A percentile compares a stretch with the other conserved stretches of the same genome.
Conservation (phyloP, 2,113 vertebrate genomes). For the Coracopsis vasa region DNA sequence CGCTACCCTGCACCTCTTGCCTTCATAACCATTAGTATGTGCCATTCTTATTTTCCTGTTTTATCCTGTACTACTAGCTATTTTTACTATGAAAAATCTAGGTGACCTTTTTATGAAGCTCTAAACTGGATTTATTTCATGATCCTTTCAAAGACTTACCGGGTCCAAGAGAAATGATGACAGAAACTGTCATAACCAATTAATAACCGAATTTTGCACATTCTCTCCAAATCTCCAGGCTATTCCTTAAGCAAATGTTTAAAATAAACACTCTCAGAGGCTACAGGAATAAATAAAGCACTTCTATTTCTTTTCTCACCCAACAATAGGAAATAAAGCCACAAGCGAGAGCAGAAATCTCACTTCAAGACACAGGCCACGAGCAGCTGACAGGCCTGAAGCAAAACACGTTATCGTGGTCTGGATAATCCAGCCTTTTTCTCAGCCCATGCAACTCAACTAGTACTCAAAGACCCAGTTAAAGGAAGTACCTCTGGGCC, state of each 20-base stretch:
- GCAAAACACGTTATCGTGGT: background rate
- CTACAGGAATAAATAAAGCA: background rate
- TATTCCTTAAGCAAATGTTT: background rate
- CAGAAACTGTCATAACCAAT: background rate
- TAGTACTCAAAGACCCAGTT: background rate
- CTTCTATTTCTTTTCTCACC: background rate
- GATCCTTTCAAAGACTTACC: background rate
- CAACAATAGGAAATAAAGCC: background rate
- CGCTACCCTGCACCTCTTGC: background rate
- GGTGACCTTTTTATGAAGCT: background rate
- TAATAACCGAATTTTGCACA: background rate
- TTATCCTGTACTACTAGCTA: background rate
- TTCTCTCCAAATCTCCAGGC: background rate
- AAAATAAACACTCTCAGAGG: background rate
- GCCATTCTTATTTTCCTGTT: background rate
- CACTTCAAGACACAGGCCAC: background rate
- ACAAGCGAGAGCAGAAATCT: background rate
- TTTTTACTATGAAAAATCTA: background rate
- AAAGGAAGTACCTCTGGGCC: background rate
- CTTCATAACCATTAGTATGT: background rate
- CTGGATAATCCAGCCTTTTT: background rate
- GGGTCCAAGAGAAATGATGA: background rate
- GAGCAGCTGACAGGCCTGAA: background rate
- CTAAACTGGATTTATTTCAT: background rate
- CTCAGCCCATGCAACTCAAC: background rate